Evolutionary conservation across 1,140 invertebrate species (phyloP).

Genomic region (Nasonia vitripennis): DNA sequence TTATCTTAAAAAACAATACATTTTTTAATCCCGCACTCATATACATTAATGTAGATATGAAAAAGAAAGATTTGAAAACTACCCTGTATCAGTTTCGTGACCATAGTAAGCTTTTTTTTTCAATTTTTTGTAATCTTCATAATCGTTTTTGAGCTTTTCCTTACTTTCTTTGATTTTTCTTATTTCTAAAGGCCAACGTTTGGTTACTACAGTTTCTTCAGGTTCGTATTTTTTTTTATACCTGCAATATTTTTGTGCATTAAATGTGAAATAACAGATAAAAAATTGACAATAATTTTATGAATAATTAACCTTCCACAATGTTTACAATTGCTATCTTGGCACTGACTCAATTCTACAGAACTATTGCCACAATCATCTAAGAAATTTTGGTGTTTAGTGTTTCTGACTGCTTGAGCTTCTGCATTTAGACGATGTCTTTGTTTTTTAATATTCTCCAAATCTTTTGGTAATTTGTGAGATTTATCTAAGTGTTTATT

Average conservation of each 20-base stretch:
- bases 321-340: not conserved
- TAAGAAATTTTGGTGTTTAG: not conserved
- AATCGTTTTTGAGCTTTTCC: not conserved
- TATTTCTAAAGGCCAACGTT: not conserved
- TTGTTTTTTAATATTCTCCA: not conserved
- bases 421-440: not conserved
- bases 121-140: not conserved
- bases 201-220: not conserved
- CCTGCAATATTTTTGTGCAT: no score
- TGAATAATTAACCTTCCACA: not conserved
- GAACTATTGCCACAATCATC: not conserved
- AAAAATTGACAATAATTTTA: no score
- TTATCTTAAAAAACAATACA: not conserved
- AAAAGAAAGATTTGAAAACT: not conserved
- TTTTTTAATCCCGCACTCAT: no score
- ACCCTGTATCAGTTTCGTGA: not conserved
- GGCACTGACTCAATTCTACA: not conserved
- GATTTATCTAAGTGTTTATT: not conserved
- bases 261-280: no score
- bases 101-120: not conserved
- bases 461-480: not conserved
- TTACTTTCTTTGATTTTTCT: not conserved
- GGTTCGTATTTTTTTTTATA: not conserved
- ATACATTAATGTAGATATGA: no score
- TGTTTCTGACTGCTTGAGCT: not conserved